Percentiles rank a stretch among this genome's conserved stretches.
Evolutionary conservation across 2,888 invertebrate genomes (phyloP).

Genomic region (Xestia c-nigrum): DNA sequence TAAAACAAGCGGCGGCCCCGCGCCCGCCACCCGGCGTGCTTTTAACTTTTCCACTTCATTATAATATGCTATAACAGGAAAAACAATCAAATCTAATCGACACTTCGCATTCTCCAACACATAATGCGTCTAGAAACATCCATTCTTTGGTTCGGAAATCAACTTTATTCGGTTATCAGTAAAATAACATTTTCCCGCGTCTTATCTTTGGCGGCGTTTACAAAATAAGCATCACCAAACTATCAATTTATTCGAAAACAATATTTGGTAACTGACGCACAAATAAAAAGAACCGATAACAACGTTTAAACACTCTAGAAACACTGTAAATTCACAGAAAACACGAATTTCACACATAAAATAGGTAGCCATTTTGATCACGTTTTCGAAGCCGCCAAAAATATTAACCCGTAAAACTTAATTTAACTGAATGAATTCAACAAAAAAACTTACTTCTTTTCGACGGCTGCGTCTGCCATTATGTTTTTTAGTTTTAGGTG

Average conservation of each 20-base stretch:
- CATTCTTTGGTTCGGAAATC: slow-evolving; percentile 22
- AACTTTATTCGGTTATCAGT: slow-evolving; percentile 54
- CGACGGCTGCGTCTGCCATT: slow-evolving; percentile 93
- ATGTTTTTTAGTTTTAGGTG: slow-evolving; percentile 74
- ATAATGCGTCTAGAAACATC: slow-evolving; percentile 16
- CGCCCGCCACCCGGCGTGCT: slow-evolving; percentile 84
- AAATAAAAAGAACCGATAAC: slow-evolving; percentile 9
- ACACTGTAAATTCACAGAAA: slow-evolving; percentile 67
- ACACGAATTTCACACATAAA: slow-evolving; percentile 76
- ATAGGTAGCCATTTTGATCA: slow-evolving; percentile 91
- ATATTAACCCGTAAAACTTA: slow-evolving; percentile 69
- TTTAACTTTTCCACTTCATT: slow-evolving; percentile 70
- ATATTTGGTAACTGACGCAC: slow-evolving; percentile 32
- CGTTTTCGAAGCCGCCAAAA: slow-evolving; percentile 88
- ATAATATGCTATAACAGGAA: slow-evolving; percentile 64
- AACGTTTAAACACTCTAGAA: slow-evolving; percentile 43
- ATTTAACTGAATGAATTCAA: slow-evolving; percentile 65
- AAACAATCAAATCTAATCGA: slow-evolving; percentile 57
- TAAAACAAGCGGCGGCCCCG: slow-evolving; percentile 77
- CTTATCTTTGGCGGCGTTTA: slow-evolving; percentile 76
- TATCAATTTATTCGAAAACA: slow-evolving; percentile 70
- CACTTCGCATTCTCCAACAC: slow-evolving; percentile 32
- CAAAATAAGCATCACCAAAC: slow-evolving; percentile 74
- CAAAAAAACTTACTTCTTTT: slow-evolving; percentile 91
- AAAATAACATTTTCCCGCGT: slow-evolving; percentile 84